These are phyloP conservation scores for Acleris literana DNA, from an alignment of 2,888 invertebrate species.

Conservation along the genomic window DNA sequence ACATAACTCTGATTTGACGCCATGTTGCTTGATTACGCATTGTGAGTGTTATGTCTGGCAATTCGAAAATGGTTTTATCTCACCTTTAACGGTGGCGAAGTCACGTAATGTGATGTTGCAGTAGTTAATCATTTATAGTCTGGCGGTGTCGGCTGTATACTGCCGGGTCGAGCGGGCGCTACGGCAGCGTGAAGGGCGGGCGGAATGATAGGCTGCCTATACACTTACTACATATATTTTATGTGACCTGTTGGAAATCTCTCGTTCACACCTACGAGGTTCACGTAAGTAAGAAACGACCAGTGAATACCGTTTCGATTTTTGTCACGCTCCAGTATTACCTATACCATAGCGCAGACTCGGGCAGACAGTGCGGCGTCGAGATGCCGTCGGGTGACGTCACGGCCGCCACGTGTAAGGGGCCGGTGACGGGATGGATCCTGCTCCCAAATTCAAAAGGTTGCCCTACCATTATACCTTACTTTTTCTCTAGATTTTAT, in stretches of 20 bases:
- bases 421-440: conserved; percentile 24
- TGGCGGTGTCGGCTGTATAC: conserved; percentile 22
- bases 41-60: not conserved
- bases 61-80: not conserved
- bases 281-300: not conserved
- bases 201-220: conserved; percentile 33
- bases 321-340: not conserved
- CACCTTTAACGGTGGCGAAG: not conserved
- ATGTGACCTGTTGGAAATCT: conserved; percentile 4
- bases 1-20: not conserved
- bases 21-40: not conserved
- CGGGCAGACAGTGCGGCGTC: conserved; percentile 70
- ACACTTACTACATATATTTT: not conserved
- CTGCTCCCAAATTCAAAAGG: no score
- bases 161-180: conserved; percentile 19
- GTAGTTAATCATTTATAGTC: conserved; percentile 17
- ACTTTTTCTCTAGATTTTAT: no score
- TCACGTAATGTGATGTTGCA: not conserved
- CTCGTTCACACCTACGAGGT: not conserved
- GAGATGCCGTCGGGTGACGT: conserved; percentile 72
- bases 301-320: conserved; percentile 11
- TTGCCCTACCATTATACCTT: no score
- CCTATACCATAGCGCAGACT: conserved; percentile 24
- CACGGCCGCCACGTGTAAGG: conserved; percentile 62
- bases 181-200: conserved; percentile 53